A percentile compares a stretch with the other conserved stretches of the same genome.
These are phyloP conservation scores for Lepilemur ruficaudatus DNA, from an alignment of 2,797 vertebrate species.

Conservation along the genomic window DNA sequence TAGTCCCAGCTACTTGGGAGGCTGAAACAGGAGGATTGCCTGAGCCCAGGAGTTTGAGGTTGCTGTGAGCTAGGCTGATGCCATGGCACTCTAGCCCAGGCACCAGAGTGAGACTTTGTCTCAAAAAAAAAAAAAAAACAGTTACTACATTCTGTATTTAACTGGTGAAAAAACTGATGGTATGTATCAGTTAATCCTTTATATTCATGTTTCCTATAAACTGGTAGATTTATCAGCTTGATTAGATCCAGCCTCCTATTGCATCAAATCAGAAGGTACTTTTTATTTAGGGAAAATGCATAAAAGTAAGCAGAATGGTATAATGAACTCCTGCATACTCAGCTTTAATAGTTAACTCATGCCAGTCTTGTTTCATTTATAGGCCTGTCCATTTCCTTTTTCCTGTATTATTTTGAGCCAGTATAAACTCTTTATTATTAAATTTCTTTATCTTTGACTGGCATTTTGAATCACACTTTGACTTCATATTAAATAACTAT, in stretches of 20 bases:
- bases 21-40: too few relatives aligned
- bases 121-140: too few relatives aligned
- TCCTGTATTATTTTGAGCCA: neutral
- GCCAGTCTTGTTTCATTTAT: neutral
- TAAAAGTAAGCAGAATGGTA: neutral
- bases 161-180: neutral
- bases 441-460: neutral
- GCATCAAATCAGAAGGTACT: neutral
- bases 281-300: neutral
- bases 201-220: neutral
- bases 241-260: neutral
- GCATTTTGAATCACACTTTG: neutral
- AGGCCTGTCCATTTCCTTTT: neutral
- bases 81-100: too few relatives aligned
- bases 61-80: too few relatives aligned
- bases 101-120: too few relatives aligned
- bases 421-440: neutral
- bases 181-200: constrained; percentile 18
- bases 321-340: neutral
- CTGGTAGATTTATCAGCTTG: neutral
- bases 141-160: neutral
- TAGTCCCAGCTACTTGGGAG: too few relatives aligned
- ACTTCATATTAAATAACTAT: neutral
- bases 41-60: too few relatives aligned
- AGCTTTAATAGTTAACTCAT: neutral